phyloP scores from a whole-genome alignment of 2,888 invertebrate genomes.

The Xanthorhoe designata region DNA sequence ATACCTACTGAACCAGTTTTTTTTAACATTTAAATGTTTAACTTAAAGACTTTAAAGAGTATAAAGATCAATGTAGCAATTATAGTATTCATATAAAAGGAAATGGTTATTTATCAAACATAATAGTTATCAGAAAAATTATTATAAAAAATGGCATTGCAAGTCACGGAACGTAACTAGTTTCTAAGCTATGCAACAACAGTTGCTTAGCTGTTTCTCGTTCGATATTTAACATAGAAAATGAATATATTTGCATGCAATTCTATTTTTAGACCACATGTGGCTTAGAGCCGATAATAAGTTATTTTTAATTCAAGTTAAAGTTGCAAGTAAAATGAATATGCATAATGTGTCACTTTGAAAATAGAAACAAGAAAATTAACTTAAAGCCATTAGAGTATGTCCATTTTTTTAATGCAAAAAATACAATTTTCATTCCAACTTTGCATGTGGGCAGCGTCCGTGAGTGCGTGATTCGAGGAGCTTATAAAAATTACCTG shows the following conservation, averaged over 20 bases:
- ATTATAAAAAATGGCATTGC: neutral
- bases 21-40: too few relatives aligned
- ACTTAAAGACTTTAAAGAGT: neutral
- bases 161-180: constrained; percentile 11
- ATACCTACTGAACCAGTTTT: too few relatives aligned
- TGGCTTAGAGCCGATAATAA: constrained; percentile 33
- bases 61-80: neutral
- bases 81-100: too few relatives aligned
- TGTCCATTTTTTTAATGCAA: neutral
- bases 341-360: constrained; percentile 27
- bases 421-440: neutral
- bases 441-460: neutral
- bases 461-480: neutral
- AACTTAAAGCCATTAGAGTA: constrained; percentile 12
- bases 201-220: constrained; percentile 19
- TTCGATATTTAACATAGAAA: constrained; percentile 31
- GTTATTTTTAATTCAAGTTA: constrained; percentile 36
- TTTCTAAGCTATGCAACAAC: constrained; percentile 21
- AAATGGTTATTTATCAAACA: too few relatives aligned
- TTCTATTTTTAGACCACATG: constrained; percentile 32
- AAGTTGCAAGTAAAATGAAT: constrained; percentile 35
- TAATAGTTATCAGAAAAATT: neutral
- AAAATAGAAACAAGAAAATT: constrained; percentile 15
- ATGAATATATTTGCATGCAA: constrained; percentile 29
- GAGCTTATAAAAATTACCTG: neutral